phyloP scores from a whole-genome alignment of 1,140 invertebrate species.

The Drosophila parvula region DNA sequence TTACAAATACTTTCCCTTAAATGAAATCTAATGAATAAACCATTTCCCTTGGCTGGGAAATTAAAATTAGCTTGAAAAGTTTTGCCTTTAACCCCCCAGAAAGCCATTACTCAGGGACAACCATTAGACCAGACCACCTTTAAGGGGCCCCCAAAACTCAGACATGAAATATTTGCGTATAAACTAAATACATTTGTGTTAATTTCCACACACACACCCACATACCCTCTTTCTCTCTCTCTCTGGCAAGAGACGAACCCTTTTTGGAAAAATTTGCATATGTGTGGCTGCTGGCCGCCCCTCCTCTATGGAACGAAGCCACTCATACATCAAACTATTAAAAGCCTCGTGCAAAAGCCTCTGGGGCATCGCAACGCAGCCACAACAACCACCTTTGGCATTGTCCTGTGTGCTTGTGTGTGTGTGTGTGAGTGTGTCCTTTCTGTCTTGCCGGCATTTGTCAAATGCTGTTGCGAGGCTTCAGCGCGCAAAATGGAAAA shows the following conservation, averaged over 20 bases:
- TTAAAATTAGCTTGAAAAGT: slow-evolving; percentile 64
- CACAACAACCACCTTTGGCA: slow-evolving; percentile 54
- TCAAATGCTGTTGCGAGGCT: slow-evolving; percentile 73
- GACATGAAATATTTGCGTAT: slow-evolving; percentile 59
- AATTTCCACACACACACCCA: slow-evolving; percentile 61
- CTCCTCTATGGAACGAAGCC: slow-evolving; percentile 18
- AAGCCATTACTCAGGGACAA: slow-evolving; percentile 33
- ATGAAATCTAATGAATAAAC: slow-evolving; percentile 9
- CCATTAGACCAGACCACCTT: slow-evolving; percentile 57
- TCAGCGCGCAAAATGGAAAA: slow-evolving; percentile 40
- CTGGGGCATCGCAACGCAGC: slow-evolving; percentile 55
- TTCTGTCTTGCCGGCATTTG: slow-evolving; percentile 66
- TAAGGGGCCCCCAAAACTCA: slow-evolving; percentile 54
- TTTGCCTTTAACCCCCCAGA: slow-evolving; percentile 40
- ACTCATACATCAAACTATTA: slow-evolving; percentile 82
- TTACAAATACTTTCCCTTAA: background rate
- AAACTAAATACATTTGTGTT: slow-evolving; percentile 82
- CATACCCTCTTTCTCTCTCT: background rate
- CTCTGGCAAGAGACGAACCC: slow-evolving; percentile 15
- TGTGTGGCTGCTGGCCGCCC: slow-evolving; percentile 20
- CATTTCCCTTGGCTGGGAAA: slow-evolving; percentile 27
- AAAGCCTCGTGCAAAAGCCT: slow-evolving; percentile 72
- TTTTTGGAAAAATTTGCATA: slow-evolving; percentile 73
- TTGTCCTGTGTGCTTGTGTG: slow-evolving; percentile 5
- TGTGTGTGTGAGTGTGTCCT: slow-evolving; percentile 6